Percentiles rank a stretch among this genome's conserved stretches.
Evolutionary conservation across 2,797 vertebrate genomes (phyloP).

Genomic region (Basileuterus tristriatus): DNA sequence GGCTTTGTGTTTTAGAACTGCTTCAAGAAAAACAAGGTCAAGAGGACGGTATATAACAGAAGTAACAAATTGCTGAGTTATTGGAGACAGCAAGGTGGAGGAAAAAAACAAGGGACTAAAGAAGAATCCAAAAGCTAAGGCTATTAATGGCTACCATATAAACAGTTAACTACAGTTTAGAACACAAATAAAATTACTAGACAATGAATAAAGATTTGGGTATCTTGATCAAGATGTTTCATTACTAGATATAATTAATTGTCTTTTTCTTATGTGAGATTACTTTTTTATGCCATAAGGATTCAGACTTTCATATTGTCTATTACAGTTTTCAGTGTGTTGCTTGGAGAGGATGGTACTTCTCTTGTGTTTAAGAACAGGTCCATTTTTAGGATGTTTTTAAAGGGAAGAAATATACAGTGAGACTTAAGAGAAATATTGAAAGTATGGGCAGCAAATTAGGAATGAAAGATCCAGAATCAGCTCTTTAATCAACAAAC

Average conservation of each 20-base stretch:
- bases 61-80: background rate
- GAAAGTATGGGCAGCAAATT: background rate
- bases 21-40: background rate
- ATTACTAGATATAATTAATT: background rate
- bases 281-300: background rate
- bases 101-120: background rate
- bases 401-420: background rate
- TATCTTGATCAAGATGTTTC: background rate
- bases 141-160: background rate
- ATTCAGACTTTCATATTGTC: background rate
- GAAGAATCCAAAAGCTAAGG: background rate
- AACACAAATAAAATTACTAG: background rate
- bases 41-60: background rate
- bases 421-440: background rate
- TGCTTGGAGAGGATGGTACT: background rate
- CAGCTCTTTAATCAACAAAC: background rate
- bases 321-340: background rate
- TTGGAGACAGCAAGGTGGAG: background rate
- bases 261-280: background rate
- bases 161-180: background rate
- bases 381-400: background rate
- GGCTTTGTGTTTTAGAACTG: background rate
- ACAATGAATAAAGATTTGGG: background rate
- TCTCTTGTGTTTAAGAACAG: background rate
- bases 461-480: background rate